Evolutionary conservation across 2,888 invertebrate species (phyloP), one percentile per base, ranked within the genome.

Genomic region (Antitype chi): DNA sequence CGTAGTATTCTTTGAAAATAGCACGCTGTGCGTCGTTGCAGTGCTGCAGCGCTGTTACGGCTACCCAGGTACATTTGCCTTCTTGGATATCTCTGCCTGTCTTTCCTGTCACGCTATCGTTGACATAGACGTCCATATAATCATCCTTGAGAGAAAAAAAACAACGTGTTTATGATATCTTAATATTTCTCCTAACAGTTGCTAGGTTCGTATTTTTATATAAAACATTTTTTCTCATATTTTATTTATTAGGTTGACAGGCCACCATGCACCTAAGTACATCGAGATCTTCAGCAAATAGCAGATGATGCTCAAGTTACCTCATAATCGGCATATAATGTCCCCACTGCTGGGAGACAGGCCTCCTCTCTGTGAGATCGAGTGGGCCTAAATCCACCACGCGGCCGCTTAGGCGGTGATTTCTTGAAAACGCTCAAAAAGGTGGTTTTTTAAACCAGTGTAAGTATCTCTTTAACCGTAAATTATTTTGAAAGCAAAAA

Each of bases 31-130:
- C 95, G 0, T 97, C 95, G 67, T 97, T 97, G 23, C 98, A 98
- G 69, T 97, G 96, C 93, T 98, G 98, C 82, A 99, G 96, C 49
- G 99, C 99, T 47, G 98, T 97, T 4, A 99, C 98, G 1, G 98
- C 97, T 52, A 99, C 94, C 99, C 99, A 99, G 0, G 98, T 97
- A 93, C 99, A 99, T 94, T 99, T 99, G 60, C 99, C 99, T 89
- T 99, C 98, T 92, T 98, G 97, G 86, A 99, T 99, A 90, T 99
- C 99, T 0, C 98, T 98, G 9, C 99, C 98, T 2, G 25, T 52
- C 43, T 84, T 84, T 4, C 78, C 78, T 6, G 73, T 62, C 28
- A 53, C 17, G 13, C 13, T 52, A 38, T 85, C 83, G 1, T 71
- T 23, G 3, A 57, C 69, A 13, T 69, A 85, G 2, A 38, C 62